A percentile compares a stretch with the other conserved stretches of the same genome.
phyloP scores from a whole-genome alignment of 2,888 invertebrate genomes.

The Sphaeridia pumilis region DNA sequence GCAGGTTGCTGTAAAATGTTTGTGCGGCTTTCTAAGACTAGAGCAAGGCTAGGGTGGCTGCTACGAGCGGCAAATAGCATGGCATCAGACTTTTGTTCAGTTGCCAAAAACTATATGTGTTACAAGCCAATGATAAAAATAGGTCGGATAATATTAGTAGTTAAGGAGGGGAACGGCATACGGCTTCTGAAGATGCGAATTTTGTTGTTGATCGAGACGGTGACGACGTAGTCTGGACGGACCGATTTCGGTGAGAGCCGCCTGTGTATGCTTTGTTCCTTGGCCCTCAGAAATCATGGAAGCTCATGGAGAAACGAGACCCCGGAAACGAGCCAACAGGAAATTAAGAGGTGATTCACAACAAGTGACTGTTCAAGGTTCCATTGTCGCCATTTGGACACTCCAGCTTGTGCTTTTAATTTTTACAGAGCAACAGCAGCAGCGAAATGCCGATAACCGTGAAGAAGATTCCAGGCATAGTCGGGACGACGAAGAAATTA shows the following conservation, averaged over 20 bases:
- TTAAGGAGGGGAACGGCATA: not conserved
- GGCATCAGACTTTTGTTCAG: no score
- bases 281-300: constrained; percentile 9
- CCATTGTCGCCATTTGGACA: not conserved
- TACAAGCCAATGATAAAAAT: constrained; percentile 17
- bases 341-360: constrained; percentile 14
- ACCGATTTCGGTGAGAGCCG: not conserved
- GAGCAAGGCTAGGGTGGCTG: no score
- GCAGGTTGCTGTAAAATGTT: no score
- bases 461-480: no score
- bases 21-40: no score
- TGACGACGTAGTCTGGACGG: not conserved
- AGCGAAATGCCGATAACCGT: constrained; percentile 1
- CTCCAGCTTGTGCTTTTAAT: not conserved
- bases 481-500: constrained; percentile 8
- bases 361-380: no score
- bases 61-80: no score
- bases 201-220: not conserved
- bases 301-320: constrained; percentile 16
- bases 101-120: constrained; percentile 14
- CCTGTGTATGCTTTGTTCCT: not conserved
- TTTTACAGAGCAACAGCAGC: not conserved
- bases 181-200: no score
- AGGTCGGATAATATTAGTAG: constrained; percentile 15
- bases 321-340: constrained; percentile 11